These are phyloP conservation scores for Acanthosepion esculentum DNA, from an alignment of 2,888 invertebrate species.

Conservation along the genomic window DNA sequence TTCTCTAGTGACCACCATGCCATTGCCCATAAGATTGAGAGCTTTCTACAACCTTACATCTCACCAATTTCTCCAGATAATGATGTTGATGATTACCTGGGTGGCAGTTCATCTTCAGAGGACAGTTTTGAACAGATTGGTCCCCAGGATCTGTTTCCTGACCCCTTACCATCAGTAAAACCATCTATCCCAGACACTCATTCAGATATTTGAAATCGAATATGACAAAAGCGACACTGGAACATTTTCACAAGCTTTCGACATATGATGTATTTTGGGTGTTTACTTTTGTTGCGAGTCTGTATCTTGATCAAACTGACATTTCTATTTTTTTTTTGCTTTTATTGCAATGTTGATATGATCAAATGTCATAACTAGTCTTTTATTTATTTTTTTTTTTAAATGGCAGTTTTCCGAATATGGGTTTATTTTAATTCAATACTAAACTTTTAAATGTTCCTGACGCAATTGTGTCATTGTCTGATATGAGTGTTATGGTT, in stretches of 20 bases:
- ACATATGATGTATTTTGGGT: background rate
- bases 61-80: background rate
- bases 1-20: constrained; percentile 59
- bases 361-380: no score
- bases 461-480: no score
- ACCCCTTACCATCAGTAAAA: background rate
- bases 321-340: background rate
- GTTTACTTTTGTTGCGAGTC: background rate
- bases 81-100: constrained; percentile 44
- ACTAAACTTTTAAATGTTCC: no score
- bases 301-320: background rate
- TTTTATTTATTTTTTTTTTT: no score
- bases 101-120: constrained; percentile 41
- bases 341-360: no score
- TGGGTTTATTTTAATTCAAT: no score
- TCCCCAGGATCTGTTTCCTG: background rate
- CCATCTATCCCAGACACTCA: background rate
- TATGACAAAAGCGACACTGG: background rate
- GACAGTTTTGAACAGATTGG: constrained; percentile 46
- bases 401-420: no score
- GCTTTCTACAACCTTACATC: constrained; percentile 57
- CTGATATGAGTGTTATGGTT: no score
- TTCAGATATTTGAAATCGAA: background rate
- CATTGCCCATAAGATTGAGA: constrained; percentile 60
- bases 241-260: background rate